Evolutionary conservation across 2,888 invertebrate species (phyloP).

Genomic region (Dryadula phaetusa): DNA sequence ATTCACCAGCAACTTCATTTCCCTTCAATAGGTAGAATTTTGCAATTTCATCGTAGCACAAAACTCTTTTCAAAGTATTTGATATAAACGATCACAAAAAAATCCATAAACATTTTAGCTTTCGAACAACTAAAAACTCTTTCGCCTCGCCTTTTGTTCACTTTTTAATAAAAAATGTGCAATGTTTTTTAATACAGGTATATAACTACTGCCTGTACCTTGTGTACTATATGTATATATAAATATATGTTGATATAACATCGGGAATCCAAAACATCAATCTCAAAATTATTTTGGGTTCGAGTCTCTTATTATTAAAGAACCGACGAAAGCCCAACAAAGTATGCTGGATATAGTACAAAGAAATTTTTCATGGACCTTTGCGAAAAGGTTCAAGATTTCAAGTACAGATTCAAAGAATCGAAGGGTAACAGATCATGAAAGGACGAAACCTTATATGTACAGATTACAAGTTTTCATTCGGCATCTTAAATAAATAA

Average conservation of each 20-base stretch:
- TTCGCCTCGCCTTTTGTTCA: conserved; percentile 39
- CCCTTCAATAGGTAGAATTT: conserved; percentile 25
- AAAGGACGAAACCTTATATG: conserved; percentile 24
- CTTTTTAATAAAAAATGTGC: conserved; percentile 42
- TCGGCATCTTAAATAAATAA: conserved; percentile 3
- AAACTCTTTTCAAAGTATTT: conserved; percentile 32
- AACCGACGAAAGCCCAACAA: conserved; percentile 41
- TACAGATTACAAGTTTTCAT: conserved; percentile 25
- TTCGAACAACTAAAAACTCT: conserved; percentile 35
- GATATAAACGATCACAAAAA: conserved; percentile 33
- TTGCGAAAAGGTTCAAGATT: conserved; percentile 51
- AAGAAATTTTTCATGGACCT: conserved; percentile 48
- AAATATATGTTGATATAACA: conserved; percentile 6
- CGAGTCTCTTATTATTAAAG: conserved; percentile 47
- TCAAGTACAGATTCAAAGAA: conserved; percentile 41
- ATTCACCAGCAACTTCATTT: conserved; percentile 16
- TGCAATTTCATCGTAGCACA: conserved; percentile 31
- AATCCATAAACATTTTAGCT: conserved; percentile 37
- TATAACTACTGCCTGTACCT: conserved; percentile 21
- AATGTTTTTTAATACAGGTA: conserved; percentile 29
- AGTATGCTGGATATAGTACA: conserved; percentile 48
- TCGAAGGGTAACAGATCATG: conserved; percentile 32
- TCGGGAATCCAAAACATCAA: conserved; percentile 42
- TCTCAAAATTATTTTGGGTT: conserved; percentile 49
- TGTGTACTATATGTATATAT: neutral